Percentiles rank a stretch among this genome's conserved stretches.
Conservation (phyloP, 2,888 invertebrate species). For the Rotaria sp. region DNA sequence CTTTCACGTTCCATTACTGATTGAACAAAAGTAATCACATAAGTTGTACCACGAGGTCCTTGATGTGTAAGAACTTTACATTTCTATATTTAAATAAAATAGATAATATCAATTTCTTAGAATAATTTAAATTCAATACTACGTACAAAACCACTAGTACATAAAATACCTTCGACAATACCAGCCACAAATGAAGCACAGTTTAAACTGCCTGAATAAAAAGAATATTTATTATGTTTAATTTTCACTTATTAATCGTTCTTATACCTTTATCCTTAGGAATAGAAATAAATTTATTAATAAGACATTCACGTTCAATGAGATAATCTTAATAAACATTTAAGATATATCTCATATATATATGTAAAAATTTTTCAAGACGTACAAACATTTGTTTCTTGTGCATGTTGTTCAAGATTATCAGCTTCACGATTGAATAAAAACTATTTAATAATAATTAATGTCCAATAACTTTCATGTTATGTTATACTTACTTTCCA, state of each 20-base stretch:
- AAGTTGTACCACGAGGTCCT: neutral
- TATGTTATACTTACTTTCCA: too few relatives aligned
- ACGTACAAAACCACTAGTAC: conserved; percentile 87
- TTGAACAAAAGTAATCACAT: neutral
- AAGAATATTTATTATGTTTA: neutral
- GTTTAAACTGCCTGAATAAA: conserved; percentile 68
- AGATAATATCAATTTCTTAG: too few relatives aligned
- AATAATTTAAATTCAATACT: too few relatives aligned
- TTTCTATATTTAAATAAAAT: too few relatives aligned
- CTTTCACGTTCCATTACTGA: neutral
- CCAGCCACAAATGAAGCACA: conserved; percentile 97
- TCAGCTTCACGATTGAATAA: conserved; percentile 72
- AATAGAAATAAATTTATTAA: conserved; percentile 90
- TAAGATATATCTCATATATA: neutral
- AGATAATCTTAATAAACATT: conserved; percentile 69
- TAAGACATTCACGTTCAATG: conserved; percentile 92
- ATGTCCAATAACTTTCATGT: too few relatives aligned
- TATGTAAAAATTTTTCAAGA: neutral
- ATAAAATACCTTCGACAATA: conserved; percentile 88
- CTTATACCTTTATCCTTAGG: conserved; percentile 79
- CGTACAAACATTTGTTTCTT: conserved; percentile 23
- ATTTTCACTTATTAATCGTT: too few relatives aligned
- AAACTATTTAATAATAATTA: too few relatives aligned
- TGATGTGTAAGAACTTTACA: conserved; percentile 54
- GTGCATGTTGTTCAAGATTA: conserved; percentile 72